Conservation (phyloP, 1,140 invertebrate genomes). For the Aphis gossypii region DNA sequence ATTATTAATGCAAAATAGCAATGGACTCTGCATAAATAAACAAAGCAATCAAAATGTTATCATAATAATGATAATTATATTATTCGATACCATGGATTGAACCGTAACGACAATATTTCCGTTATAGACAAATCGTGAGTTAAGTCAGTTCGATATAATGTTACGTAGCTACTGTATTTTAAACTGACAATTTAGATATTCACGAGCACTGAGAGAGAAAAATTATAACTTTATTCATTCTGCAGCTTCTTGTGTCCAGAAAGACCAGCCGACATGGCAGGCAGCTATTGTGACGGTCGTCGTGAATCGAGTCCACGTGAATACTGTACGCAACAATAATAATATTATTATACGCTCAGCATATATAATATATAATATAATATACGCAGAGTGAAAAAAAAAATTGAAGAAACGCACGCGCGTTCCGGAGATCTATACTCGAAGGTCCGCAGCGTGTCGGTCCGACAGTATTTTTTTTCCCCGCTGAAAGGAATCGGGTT, state of each 20-base stretch:
- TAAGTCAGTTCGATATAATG: neutral
- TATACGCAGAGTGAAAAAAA: neutral
- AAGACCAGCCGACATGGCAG: neutral
- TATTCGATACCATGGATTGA: too few relatives aligned
- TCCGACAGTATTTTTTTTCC: neutral
- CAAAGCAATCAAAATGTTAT: too few relatives aligned
- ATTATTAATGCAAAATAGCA: neutral
- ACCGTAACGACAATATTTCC: neutral
- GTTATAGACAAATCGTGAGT: neutral
- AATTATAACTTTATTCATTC: neutral
- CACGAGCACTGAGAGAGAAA: neutral
- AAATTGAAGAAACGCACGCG: conserved; percentile 35
- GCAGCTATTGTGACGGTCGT: neutral
- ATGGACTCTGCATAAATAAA: too few relatives aligned
- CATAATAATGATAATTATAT: neutral
- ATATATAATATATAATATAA: neutral
- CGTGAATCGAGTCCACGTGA: neutral
- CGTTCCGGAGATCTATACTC: conserved; percentile 20
- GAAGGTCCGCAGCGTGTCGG: neutral
- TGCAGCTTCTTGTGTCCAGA: neutral
- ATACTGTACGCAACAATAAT: neutral
- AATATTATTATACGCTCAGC: conserved; percentile 2
- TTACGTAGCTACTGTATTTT: neutral
- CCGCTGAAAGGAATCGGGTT: neutral
- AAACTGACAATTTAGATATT: neutral